Base-by-base conservation (phyloP, 1,140 invertebrate genomes). In the Zaprionus nigranus region DNA sequence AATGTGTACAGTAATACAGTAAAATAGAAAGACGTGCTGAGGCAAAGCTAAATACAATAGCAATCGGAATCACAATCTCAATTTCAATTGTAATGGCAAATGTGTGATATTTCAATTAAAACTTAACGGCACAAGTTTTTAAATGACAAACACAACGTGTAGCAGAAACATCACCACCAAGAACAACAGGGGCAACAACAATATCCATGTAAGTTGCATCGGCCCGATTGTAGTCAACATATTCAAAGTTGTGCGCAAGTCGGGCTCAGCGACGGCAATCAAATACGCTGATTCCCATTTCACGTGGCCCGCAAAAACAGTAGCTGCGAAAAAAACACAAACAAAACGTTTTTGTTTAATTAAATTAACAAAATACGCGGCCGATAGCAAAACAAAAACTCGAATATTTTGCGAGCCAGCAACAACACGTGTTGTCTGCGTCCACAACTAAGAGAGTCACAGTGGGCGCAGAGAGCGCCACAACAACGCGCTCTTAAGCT, bases 21-120 rank as follows among this genome's bases (percentile, higher is more conserved):
- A 43, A 58, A 28, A 38, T 43, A 12, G 22, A n/a, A 36, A 69
- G 40, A 17, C 7, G 17, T 17, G 9, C 59, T 30, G 36, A 62
- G 17, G 6, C n/a, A 30, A 70, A 51, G 17, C 17, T 40, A 43
- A 71, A 67, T 15, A 51, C 28, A 58, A 53, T 70, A n/a, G 43
- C 43, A 43, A 71, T 43, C 68, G 51, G 64, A 80, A 67, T 17
- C 24, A 30, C 53, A 34, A 62, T 40, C 34, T 56, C 56, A 67
- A 51, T 65, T 58, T 46, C 71, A 78, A 64, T 67, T 79, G 24
- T 61, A 64, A 66, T 65, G 49, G 49, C 56, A 65, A 81, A 81
- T 88, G 78, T 88, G 84, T 88, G 84, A 88, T 90, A 88, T 88
- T 90, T 88, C 84, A 88, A 90, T 88, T 88, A 81, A 88, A 88